phyloP scores from a whole-genome alignment of 2,113 vertebrate genomes.

The Malurus cyaneus region DNA sequence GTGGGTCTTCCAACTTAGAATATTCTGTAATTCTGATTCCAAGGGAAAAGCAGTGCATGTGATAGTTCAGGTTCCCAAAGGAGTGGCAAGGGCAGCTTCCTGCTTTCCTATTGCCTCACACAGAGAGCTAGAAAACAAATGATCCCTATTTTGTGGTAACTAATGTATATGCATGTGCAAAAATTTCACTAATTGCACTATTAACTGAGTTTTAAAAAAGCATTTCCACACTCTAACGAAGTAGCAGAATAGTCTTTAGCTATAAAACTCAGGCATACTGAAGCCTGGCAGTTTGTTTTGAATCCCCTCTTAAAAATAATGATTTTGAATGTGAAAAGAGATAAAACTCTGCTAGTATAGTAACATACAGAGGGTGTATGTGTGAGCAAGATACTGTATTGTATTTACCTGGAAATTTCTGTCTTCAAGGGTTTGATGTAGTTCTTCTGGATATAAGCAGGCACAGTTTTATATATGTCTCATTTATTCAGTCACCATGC shows the following conservation, averaged over 20 bases:
- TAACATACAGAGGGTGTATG: not conserved
- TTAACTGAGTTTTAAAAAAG: not conserved
- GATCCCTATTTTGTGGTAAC: not conserved
- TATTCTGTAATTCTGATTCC: not conserved
- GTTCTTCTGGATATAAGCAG: not conserved
- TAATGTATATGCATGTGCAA: not conserved
- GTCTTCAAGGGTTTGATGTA: not conserved
- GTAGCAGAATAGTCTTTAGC: not conserved
- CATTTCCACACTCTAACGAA: not conserved
- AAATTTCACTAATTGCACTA: not conserved
- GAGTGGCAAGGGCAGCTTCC: not conserved
- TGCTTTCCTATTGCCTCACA: not conserved
- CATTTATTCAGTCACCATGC: not conserved
- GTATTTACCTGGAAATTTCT: not conserved
- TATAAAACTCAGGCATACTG: not conserved
- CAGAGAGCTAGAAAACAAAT: not conserved
- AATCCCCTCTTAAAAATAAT: not conserved
- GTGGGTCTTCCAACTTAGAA: not conserved
- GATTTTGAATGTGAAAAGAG: not conserved
- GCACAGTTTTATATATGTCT: not conserved
- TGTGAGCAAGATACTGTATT: not conserved
- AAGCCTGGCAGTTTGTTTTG: not conserved
- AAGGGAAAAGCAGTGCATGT: not conserved
- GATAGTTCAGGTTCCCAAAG: not conserved
- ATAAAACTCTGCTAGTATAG: not conserved